Evolutionary conservation across 2,113 vertebrate species (phyloP), one percentile per base, ranked within the genome.

Genomic region (Anarrhichthys ocellatus): DNA sequence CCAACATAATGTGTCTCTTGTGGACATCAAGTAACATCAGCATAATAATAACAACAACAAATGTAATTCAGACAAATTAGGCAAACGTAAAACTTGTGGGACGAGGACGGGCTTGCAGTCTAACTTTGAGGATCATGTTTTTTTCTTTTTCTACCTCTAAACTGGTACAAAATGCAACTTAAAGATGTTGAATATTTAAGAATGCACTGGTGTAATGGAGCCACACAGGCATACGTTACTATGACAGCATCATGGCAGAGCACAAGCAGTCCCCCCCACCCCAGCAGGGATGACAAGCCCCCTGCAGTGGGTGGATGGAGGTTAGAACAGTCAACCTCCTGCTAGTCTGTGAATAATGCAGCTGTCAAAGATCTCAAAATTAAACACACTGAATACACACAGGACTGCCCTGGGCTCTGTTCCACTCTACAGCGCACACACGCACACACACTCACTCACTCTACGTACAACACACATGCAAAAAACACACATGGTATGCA

Each of bases 311-410:
- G 84, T 79, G 80, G 82, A 70, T 82, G 82, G 82, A 77, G 85
- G 85, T 89, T 86, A 85, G 88, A 89, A 85, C 77, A 80, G 80
- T 85, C 85, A 64, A 78, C 78, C 81, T 80, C 54, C 84, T 82
- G 81, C 81, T 88, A 67, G 66, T 84, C 86, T 73, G 67, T 88
- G 86, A 88, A 88, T 84, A 82, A 87, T 90, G 86, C 84, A 82
- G 84, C 89, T 88, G 89, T 88, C 89, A 90, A 48, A 90, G 77
- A 84, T 61, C 89, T 87, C 68, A 84, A 82, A 84, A 84, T 88
- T 87, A 88, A 90, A 88, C 84, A 87, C 78, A 80, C 38, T 66
- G 81, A 84, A 84, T 65, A 65, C 83, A 83, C 74, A 58, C 81
- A 84, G 80, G 80, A 87, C 69, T 59, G 88, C 88, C 80, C n/a